A percentile compares a stretch with the other conserved stretches of the same genome.
Evolutionary conservation across 1,140 invertebrate species (phyloP).

Genomic region (Penaeus chinensis): DNA sequence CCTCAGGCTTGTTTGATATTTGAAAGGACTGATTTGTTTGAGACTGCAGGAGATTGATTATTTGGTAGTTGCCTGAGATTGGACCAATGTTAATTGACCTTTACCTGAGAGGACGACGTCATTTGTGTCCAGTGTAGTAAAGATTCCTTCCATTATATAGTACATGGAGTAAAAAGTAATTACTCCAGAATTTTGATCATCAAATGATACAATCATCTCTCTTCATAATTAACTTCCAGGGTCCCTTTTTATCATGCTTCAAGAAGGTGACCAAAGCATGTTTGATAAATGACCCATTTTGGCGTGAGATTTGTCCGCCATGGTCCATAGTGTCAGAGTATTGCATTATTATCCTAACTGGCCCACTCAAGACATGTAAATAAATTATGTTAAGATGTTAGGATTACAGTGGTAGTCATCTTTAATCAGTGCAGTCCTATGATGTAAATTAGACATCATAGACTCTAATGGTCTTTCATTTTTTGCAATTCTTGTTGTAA

Average conservation of each 20-base stretch:
- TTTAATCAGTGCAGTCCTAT: slow-evolving; percentile 54
- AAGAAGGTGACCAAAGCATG: slow-evolving; percentile 28
- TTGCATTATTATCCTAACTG: slow-evolving; percentile 53
- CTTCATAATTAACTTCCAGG: slow-evolving; percentile 33
- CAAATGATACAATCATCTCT: slow-evolving; percentile 25
- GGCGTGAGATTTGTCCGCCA: slow-evolving; percentile 25
- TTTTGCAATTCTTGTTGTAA: slow-evolving; percentile 54
- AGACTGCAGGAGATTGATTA: no score
- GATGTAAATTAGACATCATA: slow-evolving; percentile 44
- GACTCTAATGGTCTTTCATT: slow-evolving; percentile 54
- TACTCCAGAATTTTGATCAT: slow-evolving; percentile 14
- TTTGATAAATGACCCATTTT: neutral
- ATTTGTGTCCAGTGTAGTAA: slow-evolving; percentile 46
- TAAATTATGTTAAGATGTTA: slow-evolving; percentile 42
- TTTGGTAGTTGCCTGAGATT: slow-evolving; percentile 14
- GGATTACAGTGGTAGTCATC: slow-evolving; percentile 46
- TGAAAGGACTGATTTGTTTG: neutral
- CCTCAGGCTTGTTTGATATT: slow-evolving; percentile 25
- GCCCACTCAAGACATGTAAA: slow-evolving; percentile 56
- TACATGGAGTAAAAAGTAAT: slow-evolving; percentile 39
- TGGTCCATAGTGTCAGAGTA: slow-evolving; percentile 41
- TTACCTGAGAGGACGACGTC: slow-evolving; percentile 40
- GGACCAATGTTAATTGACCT: slow-evolving; percentile 54
- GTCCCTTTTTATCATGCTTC: slow-evolving; percentile 28
- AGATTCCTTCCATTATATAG: slow-evolving; percentile 56